A percentile compares a stretch with the other conserved stretches of the same genome.
Evolutionary conservation across 2,888 invertebrate species (phyloP).

Genomic region (Biston stratarius): DNA sequence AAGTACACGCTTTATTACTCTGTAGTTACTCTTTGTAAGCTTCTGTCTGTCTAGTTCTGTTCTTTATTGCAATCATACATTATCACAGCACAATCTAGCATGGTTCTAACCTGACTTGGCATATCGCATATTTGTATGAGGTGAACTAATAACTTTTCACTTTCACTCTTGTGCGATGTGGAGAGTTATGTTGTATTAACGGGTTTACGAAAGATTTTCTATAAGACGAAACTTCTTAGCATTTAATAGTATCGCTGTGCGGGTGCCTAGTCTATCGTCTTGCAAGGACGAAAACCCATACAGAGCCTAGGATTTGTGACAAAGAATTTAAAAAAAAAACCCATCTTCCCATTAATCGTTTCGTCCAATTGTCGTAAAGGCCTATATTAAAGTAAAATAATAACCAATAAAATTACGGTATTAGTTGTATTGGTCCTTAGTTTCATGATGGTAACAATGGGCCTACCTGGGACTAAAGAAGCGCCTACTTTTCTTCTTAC

Average conservation of each 20-base stretch:
- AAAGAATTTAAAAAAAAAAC: conserved; percentile 19
- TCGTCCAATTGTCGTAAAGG: conserved; percentile 10
- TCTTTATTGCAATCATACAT: conserved; percentile 45
- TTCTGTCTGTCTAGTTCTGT: conserved; percentile 70
- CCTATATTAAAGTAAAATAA: neutral
- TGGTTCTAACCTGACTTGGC: conserved; percentile 12
- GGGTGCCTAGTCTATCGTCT: no score
- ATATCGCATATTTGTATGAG: conserved; percentile 1
- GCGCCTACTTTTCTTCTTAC: neutral
- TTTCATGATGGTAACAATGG: neutral
- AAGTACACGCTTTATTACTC: conserved; percentile 41
- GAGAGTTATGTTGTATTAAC: neutral
- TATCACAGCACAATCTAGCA: conserved; percentile 28
- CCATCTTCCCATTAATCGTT: neutral
- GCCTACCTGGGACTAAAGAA: neutral
- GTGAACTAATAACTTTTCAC: conserved; percentile 3
- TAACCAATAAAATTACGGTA: no score
- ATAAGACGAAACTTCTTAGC: no score
- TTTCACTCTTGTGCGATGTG: neutral
- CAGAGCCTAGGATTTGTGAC: neutral
- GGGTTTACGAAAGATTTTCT: no score
- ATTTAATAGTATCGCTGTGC: no score
- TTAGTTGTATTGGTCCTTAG: neutral
- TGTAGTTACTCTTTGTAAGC: conserved; percentile 57
- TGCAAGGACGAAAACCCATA: no score